phyloP scores from a whole-genome alignment of 2,113 vertebrate species.

The western clawed frog (Xenopus tropicalis) region DNA sequence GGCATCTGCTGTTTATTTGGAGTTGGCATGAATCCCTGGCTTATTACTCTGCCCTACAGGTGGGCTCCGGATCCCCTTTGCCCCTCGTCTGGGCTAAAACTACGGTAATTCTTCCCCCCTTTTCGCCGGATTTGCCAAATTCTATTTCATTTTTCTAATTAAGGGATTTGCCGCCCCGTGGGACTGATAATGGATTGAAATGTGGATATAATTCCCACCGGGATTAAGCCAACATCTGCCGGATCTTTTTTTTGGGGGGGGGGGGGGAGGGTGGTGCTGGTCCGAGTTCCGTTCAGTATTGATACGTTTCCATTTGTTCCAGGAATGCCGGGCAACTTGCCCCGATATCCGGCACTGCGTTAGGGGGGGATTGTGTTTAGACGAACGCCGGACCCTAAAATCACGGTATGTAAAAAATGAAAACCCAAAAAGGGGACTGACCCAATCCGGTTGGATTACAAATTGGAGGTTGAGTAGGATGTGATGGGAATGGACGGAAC shows the following conservation, averaged over 20 bases:
- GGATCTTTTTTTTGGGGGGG: too few relatives aligned
- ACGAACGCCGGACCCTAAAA: too few relatives aligned
- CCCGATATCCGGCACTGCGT: too few relatives aligned
- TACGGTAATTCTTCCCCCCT: background rate
- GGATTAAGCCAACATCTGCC: background rate
- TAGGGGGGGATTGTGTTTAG: too few relatives aligned
- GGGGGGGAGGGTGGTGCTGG: background rate
- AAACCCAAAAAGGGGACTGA: too few relatives aligned
- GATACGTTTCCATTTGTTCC: background rate
- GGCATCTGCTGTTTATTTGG: background rate
- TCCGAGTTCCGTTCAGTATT: background rate
- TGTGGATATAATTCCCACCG: background rate
- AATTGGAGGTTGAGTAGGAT: too few relatives aligned
- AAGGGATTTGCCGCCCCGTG: constrained; percentile 8
- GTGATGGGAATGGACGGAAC: too few relatives aligned
- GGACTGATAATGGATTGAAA: background rate
- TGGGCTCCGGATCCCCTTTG: too few relatives aligned
- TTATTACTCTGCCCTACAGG: background rate
- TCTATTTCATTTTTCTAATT: constrained; percentile 9
- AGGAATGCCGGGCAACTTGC: background rate
- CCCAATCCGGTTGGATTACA: too few relatives aligned
- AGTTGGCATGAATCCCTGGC: background rate
- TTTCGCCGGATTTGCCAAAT: constrained; percentile 23
- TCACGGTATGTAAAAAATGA: too few relatives aligned
- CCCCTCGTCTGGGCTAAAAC: background rate